Base-by-base conservation (phyloP, 2,888 invertebrate genomes). In the Sminthurinus aureus region DNA sequence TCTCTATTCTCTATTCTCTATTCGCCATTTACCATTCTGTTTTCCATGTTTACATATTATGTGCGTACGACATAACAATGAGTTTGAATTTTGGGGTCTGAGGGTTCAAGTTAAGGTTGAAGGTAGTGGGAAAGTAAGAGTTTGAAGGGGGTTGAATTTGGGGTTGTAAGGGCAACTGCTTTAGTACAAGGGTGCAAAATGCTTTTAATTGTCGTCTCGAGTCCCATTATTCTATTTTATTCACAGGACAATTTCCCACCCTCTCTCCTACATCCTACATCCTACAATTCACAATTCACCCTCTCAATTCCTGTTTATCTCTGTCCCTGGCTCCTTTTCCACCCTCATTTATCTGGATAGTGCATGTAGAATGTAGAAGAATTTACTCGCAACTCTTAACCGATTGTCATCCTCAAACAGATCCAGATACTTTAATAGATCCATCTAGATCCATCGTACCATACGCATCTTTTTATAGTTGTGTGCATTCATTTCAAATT, bases 111-210 rank as follows among this genome's bases (percentile, higher is more conserved):
- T 58, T 15, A 13, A 58, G 9, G 13, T 58, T 58, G 58, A 58
- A 38, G 38, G 38, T 38, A 38, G 38, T 38, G 38, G 38, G 38
- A 38, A 38, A 38, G 38, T 38, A 38, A 38, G 38, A 6, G 52
- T 52, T 52, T 52, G 58, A 58, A 58, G 58, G 18, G 58, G 58
- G 58, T 58, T 58, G 58, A 3, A 58, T n/a, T n/a, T n/a, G 9
- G 58, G 58, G 58, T 13, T 11, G 13, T 11, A 15, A 58, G 15
- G 2, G 18, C 58, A 58, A 58, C 58, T 58, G 58, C 58, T 79
- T 71, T 18, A 80, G 82, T 50, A 82, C 82, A 82, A 82, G 82
- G 82, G 82, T 82, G 82, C 82, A 82, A 82, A 82, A 82, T 76
- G 82, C 66, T 82, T 69, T 82, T 82, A 82, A 82, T 82, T 82